Percentiles rank a stretch among this genome's conserved stretches.
Conservation (phyloP, 2,113 vertebrate species). For the Brachypteracias leptosomus region DNA sequence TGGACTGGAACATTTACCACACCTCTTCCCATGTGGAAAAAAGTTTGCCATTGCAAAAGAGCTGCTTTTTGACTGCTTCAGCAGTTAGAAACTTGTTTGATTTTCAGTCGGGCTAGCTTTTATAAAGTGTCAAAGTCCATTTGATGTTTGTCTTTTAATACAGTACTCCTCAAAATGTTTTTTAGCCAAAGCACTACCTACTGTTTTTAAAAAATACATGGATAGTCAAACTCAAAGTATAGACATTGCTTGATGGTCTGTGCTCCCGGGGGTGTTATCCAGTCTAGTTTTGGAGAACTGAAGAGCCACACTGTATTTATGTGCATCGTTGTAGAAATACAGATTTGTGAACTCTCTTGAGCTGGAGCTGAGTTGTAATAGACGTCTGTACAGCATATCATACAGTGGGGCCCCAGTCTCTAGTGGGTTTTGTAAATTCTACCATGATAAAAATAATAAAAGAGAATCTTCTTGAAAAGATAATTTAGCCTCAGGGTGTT, state of each 20-base stretch:
- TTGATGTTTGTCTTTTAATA: not conserved
- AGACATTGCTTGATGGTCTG: not conserved
- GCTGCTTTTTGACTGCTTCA: not conserved
- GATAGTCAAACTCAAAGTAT: not conserved
- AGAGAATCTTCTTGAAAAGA: not conserved
- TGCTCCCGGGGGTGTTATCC: not conserved
- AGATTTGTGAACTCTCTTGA: slow-evolving; percentile 27
- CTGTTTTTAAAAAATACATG: not conserved
- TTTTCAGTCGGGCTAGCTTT: not conserved
- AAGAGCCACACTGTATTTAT: slow-evolving; percentile 6
- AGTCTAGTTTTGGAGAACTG: slow-evolving; percentile 13
- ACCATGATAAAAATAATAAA: slow-evolving; percentile 23
- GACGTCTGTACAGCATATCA: not conserved
- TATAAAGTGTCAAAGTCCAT: not conserved
- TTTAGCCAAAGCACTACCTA: not conserved
- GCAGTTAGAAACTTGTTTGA: not conserved
- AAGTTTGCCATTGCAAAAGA: not conserved
- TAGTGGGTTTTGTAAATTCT: not conserved
- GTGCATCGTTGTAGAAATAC: not conserved
- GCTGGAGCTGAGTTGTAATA: not conserved
- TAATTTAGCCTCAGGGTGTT: slow-evolving; percentile 17
- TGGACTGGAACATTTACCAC: not conserved
- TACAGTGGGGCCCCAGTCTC: slow-evolving; percentile 10
- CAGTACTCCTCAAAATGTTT: not conserved
- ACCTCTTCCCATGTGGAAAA: not conserved